Evolutionary conservation across 2,113 vertebrate genomes (phyloP), one percentile per base, ranked within the genome.

Genomic region (Onychostruthus taczanowskii): DNA sequence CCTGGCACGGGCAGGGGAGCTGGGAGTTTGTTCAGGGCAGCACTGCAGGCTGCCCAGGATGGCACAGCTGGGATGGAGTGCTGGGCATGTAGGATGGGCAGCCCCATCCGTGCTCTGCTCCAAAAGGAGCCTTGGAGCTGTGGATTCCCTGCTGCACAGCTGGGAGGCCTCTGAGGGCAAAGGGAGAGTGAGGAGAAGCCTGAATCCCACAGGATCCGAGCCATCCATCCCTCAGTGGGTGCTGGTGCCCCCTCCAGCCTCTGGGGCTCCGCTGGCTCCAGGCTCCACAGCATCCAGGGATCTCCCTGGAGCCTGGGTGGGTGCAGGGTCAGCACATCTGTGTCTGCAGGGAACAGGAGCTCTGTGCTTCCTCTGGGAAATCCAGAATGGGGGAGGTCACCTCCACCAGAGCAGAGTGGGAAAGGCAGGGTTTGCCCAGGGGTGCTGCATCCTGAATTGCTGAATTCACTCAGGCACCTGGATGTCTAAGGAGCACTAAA

Each of bases 341-440:
- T 12, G n/a, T 4, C 78, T 55, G 79, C 55, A 46, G n/a, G 35
- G 46, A 46, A 2, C 24, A n/a, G 56, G 1, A 15, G 35, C 61
- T 81, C 52, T 10, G 50, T 9, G 44, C 3, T 64, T 7, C 68
- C 67, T 13, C 82, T 46, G 73, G 76, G 13, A 39, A 16, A 11
- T 2, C 16, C 2, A 1, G 27, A 24, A 7, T 0, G 10, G 39
- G 47, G 16, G 24, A 47, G 1, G 2, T 70, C 52, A 8, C 24
- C 64, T 55, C 3, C 0, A 0, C 5, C 44, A 1, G 1, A 44
- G 28, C 26, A 33, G 39, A 83, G 6, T 0, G 4, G 55, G 10
- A 33, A 46, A 43, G n/a, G 44, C 73, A 37, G 41, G 35, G 5
- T 50, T 20, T 39, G 49, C 4, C 1, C 21, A 11, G 49, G 24